Base-by-base conservation (phyloP, 2,888 invertebrate genomes). In the Sarcophaga subvicina region DNA sequence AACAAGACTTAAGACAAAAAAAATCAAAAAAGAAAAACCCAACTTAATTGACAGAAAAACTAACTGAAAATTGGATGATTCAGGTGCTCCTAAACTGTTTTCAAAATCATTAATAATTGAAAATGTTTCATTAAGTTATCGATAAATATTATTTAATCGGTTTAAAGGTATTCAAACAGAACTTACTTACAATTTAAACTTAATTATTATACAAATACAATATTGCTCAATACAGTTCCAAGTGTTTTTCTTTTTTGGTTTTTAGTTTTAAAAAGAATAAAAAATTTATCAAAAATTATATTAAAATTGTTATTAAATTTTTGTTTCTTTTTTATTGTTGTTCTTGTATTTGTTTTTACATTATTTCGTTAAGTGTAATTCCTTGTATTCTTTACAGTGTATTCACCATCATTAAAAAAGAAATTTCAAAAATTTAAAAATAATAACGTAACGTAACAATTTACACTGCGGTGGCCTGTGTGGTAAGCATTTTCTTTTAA, bases 51-150 rank as follows among this genome's bases (percentile, higher is more conserved):
- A 84, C 1, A 59, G 3, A 59, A 66, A 59, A 71, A 62, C 45
- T 64, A 70, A 80, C 25, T 5, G 5, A 78, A 75, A 80, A 80
- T 49, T 84, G 81, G 87, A 87, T 87, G 87, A 87, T 87, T 87
- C 27, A 79, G 87, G 87, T 87, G 87, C 87, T 87, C 87, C 87
- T 87, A 87, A 80, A 60, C 83, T 80, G 77, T 20, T 67, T 83
- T 77, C 14, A n/a, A 47, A 64, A 60, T 67, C 64, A 70, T 1
- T 67, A n/a, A 27, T 14, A 70, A 45, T 25, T 64, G 20, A 20
- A 54, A 8, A 54, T 71, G 27, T 64, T 66, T 72, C 1, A 37
- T 27, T 76, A 37, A 37, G 37, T 37, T 37, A 37, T 37, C 37
- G 37, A 37, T 37, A 37, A 37, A 37, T 37, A 10, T 37, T 37